Evolutionary conservation across 1,140 invertebrate genomes (phyloP).

Genomic region (Nymphalis io): DNA sequence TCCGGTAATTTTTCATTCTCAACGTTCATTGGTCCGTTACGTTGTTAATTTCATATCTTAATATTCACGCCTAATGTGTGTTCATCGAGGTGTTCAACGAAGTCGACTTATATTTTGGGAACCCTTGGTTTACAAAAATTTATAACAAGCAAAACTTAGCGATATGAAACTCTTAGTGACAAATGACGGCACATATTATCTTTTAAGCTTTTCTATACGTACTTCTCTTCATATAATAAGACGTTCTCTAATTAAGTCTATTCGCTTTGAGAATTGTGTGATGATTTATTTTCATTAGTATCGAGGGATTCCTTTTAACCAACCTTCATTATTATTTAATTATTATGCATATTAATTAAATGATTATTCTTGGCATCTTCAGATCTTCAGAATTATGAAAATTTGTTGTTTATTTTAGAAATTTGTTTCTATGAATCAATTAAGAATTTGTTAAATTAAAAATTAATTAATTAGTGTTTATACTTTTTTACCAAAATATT

Average conservation of each 20-base stretch:
- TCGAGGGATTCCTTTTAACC: neutral
- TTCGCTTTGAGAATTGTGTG: slow-evolving; percentile 3
- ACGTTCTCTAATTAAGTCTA: slow-evolving; percentile 19
- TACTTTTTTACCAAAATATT: neutral
- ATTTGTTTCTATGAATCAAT: too few relatives aligned
- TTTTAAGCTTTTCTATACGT: slow-evolving; percentile 27
- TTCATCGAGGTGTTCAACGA: slow-evolving; percentile 15
- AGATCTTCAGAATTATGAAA: neutral
- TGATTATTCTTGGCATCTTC: neutral
- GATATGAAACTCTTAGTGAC: slow-evolving; percentile 51
- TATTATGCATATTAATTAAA: neutral
- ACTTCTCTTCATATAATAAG: slow-evolving; percentile 20
- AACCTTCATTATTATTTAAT: neutral
- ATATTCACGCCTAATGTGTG: slow-evolving; percentile 25
- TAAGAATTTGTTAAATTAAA: too few relatives aligned
- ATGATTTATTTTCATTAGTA: slow-evolving; percentile 5
- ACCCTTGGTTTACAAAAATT: slow-evolving; percentile 54
- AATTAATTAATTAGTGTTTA: too few relatives aligned
- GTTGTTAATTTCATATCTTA: slow-evolving; percentile 23
- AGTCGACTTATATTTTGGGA: slow-evolving; percentile 31
- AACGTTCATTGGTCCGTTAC: slow-evolving; percentile 8
- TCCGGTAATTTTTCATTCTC: neutral
- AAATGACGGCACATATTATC: slow-evolving; percentile 48
- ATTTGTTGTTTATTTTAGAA: too few relatives aligned
- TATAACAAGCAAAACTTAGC: slow-evolving; percentile 65